These are phyloP conservation scores for Microdon myrmicae DNA, from an alignment of 2,888 invertebrate genomes.

Conservation along the genomic window DNA sequence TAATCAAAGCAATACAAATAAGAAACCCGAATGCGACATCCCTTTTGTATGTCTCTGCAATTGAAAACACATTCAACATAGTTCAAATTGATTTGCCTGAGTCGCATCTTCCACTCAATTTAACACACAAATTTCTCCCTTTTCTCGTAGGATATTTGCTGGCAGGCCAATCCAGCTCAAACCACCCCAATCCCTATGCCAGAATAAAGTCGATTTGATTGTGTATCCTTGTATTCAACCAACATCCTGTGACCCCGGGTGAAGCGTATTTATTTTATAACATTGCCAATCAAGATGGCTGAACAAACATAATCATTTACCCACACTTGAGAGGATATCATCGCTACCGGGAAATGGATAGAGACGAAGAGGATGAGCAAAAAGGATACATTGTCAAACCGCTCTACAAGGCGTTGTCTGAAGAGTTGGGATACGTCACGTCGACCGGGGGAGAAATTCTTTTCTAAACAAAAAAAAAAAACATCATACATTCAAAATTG, in stretches of 20 bases:
- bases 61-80: conserved; percentile 47
- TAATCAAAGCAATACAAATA: conserved; percentile 22
- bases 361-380: conserved; percentile 15
- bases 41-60: conserved; percentile 34
- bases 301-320: conserved; percentile 66
- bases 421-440: no score
- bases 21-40: conserved; percentile 31
- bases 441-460: no score
- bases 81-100: conserved; percentile 49
- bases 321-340: conserved; percentile 38
- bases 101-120: conserved; percentile 50
- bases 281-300: conserved; percentile 68
- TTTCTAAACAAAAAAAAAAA: no score
- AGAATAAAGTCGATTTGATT: conserved; percentile 27
- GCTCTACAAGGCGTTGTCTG: conserved; percentile 19
- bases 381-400: conserved; percentile 30
- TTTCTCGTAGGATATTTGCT: conserved; percentile 35
- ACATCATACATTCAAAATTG: conserved; percentile 15
- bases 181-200: conserved; percentile 16
- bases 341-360: conserved; percentile 6
- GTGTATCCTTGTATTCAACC: conserved; percentile 37
- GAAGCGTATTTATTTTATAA: conserved; percentile 66
- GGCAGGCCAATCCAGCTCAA: conserved; percentile 15
- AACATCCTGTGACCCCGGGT: conserved; percentile 42
- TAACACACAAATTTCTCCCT: conserved; percentile 44